Evolutionary conservation across 2,797 vertebrate genomes (phyloP).

Genomic region (Thalassophryne amazonica): DNA sequence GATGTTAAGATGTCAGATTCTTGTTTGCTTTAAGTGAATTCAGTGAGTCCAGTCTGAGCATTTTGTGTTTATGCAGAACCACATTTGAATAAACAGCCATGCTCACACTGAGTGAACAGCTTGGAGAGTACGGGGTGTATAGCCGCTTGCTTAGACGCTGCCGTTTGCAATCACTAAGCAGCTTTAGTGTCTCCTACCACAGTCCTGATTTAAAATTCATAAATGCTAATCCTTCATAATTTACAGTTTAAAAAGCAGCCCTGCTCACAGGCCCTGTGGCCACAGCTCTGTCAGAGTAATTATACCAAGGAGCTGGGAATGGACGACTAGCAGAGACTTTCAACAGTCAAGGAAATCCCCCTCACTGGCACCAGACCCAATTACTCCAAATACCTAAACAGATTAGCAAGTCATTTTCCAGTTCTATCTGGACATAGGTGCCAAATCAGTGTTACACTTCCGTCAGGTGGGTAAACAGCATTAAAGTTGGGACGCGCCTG

Average conservation of each 20-base stretch:
- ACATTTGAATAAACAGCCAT: constrained; percentile 67
- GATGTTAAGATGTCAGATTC: constrained; percentile 80
- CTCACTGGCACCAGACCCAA: constrained; percentile 97
- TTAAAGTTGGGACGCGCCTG: constrained; percentile 78
- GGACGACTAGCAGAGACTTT: constrained; percentile 99
- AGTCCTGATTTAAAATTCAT: constrained; percentile 99
- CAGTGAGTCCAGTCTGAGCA: constrained; percentile 66
- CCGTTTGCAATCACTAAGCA: constrained; percentile 97
- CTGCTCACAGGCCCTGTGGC: constrained; percentile 98
- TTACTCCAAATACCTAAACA: constrained; percentile 99
- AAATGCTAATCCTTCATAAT: constrained; percentile 99
- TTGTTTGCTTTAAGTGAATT: constrained; percentile 72
- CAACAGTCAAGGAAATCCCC: constrained; percentile 97
- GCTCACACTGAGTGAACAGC: constrained; percentile 47
- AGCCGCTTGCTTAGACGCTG: constrained; percentile 87
- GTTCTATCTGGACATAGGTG: constrained; percentile 96
- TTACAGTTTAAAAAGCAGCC: constrained; percentile 99
- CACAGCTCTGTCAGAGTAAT: constrained; percentile 99
- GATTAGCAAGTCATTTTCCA: constrained; percentile 99
- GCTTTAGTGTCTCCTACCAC: constrained; percentile 99
- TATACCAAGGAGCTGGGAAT: constrained; percentile 99
- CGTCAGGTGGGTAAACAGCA: constrained; percentile 96
- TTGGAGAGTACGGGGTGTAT: constrained; percentile 85
- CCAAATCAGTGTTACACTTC: constrained; percentile 90
- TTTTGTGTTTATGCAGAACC: constrained; percentile 56